Evolutionary conservation across 2,113 vertebrate genomes (phyloP).

Genomic region (Ploceus nigricollis): DNA sequence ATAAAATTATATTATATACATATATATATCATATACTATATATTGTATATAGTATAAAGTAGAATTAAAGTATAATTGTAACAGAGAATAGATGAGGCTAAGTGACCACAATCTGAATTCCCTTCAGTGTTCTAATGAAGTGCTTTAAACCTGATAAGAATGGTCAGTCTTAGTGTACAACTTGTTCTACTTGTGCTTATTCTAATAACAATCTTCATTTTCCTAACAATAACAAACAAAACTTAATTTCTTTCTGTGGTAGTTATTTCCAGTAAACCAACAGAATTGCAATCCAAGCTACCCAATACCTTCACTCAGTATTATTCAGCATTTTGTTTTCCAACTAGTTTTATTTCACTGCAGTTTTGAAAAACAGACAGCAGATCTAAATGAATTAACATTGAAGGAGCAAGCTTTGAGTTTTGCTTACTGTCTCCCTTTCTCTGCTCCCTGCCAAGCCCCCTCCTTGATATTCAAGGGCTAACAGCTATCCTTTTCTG

Average conservation of each 20-base stretch:
- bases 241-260: neutral
- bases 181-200: neutral
- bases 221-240: neutral
- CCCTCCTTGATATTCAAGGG: neutral
- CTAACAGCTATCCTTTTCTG: neutral
- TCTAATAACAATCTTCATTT: neutral
- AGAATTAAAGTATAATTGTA: neutral
- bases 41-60: too few relatives aligned
- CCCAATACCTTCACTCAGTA: neutral
- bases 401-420: neutral
- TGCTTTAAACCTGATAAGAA: neutral
- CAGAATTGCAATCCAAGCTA: neutral
- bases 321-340: neutral
- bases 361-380: neutral
- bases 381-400: neutral
- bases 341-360: neutral
- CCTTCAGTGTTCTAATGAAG: neutral
- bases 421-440: neutral
- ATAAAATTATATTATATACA: too few relatives aligned
- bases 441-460: neutral
- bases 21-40: too few relatives aligned
- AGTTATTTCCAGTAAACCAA: neutral
- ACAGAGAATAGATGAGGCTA: neutral
- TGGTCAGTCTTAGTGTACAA: neutral
- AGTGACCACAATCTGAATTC: neutral